Evolutionary conservation across 2,888 invertebrate genomes (phyloP).

Genomic region (Bombylius discolor): DNA sequence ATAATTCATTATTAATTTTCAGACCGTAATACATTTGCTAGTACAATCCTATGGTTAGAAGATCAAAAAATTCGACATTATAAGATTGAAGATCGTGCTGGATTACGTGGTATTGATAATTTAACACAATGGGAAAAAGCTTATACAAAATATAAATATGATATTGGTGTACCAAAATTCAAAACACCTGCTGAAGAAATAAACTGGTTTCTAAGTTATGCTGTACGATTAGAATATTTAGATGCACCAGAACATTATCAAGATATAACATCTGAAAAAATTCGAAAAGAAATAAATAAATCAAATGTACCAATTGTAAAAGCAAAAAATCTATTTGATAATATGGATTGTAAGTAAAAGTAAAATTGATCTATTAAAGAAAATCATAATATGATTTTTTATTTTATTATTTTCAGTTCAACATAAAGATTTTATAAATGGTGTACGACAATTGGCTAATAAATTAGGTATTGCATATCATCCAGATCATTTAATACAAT

Average conservation of each 20-base stretch:
- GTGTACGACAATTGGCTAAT: slow-evolving; percentile 65
- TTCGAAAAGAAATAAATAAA: slow-evolving; percentile 43
- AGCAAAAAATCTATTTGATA: slow-evolving; percentile 71
- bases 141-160: slow-evolving; percentile 59
- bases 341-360: slow-evolving; percentile 61
- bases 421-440: slow-evolving; percentile 67
- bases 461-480: slow-evolving; percentile 70
- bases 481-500: slow-evolving; percentile 60
- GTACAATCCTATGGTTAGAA: slow-evolving; percentile 79
- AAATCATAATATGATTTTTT: neutral
- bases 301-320: slow-evolving; percentile 55
- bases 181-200: slow-evolving; percentile 52
- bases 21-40: slow-evolving; percentile 72
- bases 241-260: slow-evolving; percentile 63
- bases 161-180: slow-evolving; percentile 59
- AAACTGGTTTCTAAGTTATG: slow-evolving; percentile 76
- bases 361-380: neutral
- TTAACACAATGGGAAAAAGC: slow-evolving; percentile 55
- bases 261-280: slow-evolving; percentile 47
- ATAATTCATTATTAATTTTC: slow-evolving; percentile 19
- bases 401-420: slow-evolving; percentile 47
- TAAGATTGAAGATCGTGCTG: slow-evolving; percentile 65
- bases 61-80: slow-evolving; percentile 85
- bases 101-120: slow-evolving; percentile 52
- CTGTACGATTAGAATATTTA: slow-evolving; percentile 69